Evolutionary conservation across 2,888 invertebrate genomes (phyloP).

Genomic region (Ochropleura plecta): DNA sequence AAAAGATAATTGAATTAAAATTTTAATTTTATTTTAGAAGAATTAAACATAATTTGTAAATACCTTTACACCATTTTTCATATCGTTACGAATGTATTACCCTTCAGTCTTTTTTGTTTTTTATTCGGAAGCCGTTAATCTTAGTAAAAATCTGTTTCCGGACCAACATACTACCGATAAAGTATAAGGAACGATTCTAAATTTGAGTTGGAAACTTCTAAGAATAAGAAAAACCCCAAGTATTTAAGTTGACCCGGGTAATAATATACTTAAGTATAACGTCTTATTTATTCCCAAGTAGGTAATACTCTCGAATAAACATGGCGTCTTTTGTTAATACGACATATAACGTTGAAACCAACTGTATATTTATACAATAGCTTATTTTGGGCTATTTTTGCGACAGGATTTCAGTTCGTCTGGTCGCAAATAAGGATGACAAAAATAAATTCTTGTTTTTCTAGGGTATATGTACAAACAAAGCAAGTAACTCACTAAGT

Average conservation of each 20-base stretch:
- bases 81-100: not conserved
- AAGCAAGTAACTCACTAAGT: too few species aligned
- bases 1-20: slow-evolving; percentile 32
- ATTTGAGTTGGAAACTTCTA: not conserved
- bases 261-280: not conserved
- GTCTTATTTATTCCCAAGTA: not conserved
- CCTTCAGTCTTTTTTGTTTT: not conserved
- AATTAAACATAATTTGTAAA: not conserved
- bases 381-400: slow-evolving; percentile 1
- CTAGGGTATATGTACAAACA: too few species aligned
- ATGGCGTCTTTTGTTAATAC: slow-evolving; percentile 7
- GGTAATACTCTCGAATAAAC: not conserved
- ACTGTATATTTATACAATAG: slow-evolving; percentile 5
- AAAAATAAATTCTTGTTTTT: slow-evolving; percentile 9
- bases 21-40: slow-evolving; percentile 7
- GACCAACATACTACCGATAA: too few species aligned
- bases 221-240: not conserved
- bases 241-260: not conserved
- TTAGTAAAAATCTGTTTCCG: not conserved
- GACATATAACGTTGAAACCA: not conserved
- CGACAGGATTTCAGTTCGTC: not conserved
- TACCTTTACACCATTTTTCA: not conserved
- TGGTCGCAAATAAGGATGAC: not conserved
- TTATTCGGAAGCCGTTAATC: not conserved
- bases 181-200: not conserved